Base-by-base conservation (phyloP, 2,113 vertebrate genomes). In the Dromaius novaehollandiae region DNA sequence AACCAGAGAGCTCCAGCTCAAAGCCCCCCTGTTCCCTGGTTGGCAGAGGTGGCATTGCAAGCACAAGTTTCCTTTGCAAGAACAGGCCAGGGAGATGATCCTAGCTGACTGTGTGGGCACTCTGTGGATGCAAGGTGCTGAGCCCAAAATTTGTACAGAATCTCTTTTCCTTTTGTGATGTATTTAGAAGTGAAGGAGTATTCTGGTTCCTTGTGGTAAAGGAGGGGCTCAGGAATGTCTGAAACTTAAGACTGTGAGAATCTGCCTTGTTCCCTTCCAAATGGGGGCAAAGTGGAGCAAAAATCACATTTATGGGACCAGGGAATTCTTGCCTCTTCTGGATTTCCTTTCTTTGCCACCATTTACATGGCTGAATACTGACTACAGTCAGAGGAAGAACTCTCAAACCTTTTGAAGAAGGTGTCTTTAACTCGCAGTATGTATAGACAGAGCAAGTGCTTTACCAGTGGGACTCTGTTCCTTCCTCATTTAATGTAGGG, bases 341-440 rank as follows among this genome's bases (percentile, higher is more conserved):
- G 74, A 75, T 87, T 89, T 82, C 77, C 73, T 90, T 83, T 42
- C 90, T 74, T 46, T 86, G 71, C 70, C 79, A 7, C 76, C 24
- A 2, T 42, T 40, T 46, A 28, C 10, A 0, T 20, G 36, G 21
- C 21, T 55, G 2, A 8, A 17, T 6, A 1, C 50, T 4, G 3
- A 6, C 0, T 20, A 4, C 32, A 25, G 69, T 28, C 48, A 11
- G 79, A 73, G 53, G 46, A 61, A 79, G 65, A 70, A 1, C 73
- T 38, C 58, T 15, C 19, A 1, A 30, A 7, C 8, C 18, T 0
- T 9, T 11, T 26, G 69, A 50, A 19, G 34, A 18, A 42, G n/a
- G n/a, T 30, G 68, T 6, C 2, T 24, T n/a, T 38, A 12, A 8
- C 3, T 2, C 16, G 1, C 48, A 7, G 0, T 10, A 16, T 30